Conservation (phyloP, 2,113 vertebrate genomes). For the Nannospalax galili region DNA sequence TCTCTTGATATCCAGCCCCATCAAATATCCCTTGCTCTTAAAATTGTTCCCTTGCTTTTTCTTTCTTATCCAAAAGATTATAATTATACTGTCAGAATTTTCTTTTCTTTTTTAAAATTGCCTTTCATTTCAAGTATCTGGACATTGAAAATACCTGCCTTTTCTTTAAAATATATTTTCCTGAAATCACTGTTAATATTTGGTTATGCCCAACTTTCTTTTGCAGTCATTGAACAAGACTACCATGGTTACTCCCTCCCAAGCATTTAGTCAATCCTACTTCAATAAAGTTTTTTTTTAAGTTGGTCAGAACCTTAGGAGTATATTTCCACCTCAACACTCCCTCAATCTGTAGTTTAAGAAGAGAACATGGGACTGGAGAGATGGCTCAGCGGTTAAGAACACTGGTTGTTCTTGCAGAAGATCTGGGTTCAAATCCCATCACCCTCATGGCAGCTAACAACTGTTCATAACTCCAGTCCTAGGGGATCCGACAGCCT, state of each 20-base stretch:
- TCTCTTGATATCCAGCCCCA: slow-evolving; percentile 27
- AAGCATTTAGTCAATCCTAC: neutral
- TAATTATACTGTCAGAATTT: neutral
- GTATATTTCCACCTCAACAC: neutral
- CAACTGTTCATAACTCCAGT: too few species aligned
- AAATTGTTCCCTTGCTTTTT: neutral
- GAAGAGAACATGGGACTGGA: too few species aligned
- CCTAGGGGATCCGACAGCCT: too few species aligned
- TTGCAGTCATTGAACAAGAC: neutral
- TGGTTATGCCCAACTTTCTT: neutral
- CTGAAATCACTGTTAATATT: neutral
- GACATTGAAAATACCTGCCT: neutral
- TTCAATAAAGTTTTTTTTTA: neutral
- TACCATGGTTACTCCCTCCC: neutral
- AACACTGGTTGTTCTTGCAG: too few species aligned
- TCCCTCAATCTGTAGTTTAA: slow-evolving; percentile 38
- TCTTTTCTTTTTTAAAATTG: neutral
- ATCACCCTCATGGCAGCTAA: too few species aligned
- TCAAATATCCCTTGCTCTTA: slow-evolving; percentile 46
- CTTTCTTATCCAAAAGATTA: neutral
- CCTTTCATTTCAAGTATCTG: neutral
- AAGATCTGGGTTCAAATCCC: too few species aligned
- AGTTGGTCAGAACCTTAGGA: neutral
- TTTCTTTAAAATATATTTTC: slow-evolving; percentile 38
- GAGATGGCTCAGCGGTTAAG: too few species aligned